Evolutionary conservation across 1,140 invertebrate species (phyloP).

Genomic region (Musca vetustissima): DNA sequence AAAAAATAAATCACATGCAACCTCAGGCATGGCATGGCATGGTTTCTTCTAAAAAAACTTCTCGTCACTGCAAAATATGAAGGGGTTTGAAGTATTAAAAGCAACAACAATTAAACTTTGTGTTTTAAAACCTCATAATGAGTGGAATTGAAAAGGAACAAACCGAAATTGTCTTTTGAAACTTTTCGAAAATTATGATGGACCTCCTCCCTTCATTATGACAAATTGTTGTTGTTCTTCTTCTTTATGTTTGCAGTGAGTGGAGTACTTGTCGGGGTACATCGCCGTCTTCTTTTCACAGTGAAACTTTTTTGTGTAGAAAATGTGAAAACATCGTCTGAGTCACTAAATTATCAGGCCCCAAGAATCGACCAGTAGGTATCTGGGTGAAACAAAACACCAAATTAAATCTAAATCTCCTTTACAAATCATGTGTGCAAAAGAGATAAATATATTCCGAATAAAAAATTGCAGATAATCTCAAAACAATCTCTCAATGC

Average conservation of each 20-base stretch:
- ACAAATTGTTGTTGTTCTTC: neutral
- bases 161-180: too few species aligned
- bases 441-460: slow-evolving; percentile 4
- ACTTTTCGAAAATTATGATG: too few species aligned
- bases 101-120: too few species aligned
- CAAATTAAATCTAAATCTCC: neutral
- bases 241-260: neutral
- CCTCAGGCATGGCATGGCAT: neutral
- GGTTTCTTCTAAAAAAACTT: neutral
- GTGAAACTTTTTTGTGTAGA: slow-evolving; percentile 6
- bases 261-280: neutral
- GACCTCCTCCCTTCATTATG: too few species aligned
- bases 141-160: too few species aligned
- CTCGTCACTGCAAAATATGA: too few species aligned
- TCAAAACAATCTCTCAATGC: too few species aligned
- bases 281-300: slow-evolving; percentile 6
- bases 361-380: neutral
- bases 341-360: slow-evolving; percentile 34
- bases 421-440: neutral
- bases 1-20: neutral
- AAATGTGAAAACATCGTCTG: slow-evolving; percentile 30
- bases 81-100: too few species aligned
- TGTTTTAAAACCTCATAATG: too few species aligned
- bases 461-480: too few species aligned
- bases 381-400: neutral